Conservation (phyloP, 2,888 invertebrate species). For the Catocala sponsa region DNA sequence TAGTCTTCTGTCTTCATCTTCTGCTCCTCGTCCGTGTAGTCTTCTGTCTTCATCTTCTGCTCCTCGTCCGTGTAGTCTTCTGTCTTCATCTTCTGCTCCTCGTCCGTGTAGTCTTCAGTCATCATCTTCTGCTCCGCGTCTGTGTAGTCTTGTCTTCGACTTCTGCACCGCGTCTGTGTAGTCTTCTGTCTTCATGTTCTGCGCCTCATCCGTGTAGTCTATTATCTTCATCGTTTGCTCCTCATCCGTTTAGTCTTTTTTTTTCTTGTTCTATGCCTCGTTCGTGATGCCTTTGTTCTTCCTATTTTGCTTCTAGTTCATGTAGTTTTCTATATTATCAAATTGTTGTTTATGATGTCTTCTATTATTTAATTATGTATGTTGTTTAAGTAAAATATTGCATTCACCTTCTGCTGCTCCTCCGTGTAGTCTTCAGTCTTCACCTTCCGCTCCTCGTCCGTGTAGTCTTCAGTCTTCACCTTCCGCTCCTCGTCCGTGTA, state of each 20-base stretch:
- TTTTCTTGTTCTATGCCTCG: slow-evolving; percentile 5
- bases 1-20: slow-evolving; percentile 17
- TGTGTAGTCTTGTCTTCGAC: slow-evolving; percentile 15
- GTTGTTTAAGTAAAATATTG: too few species aligned
- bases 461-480: neutral
- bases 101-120: slow-evolving; percentile 19
- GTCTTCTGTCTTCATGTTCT: slow-evolving; percentile 12
- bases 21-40: slow-evolving; percentile 21
- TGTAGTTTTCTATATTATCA: neutral
- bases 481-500: slow-evolving; percentile 1
- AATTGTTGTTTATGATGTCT: neutral
- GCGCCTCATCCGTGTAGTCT: slow-evolving; percentile 18
- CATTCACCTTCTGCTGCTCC: neutral
- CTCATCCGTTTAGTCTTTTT: slow-evolving; percentile 4
- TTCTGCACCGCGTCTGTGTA: slow-evolving; percentile 18
- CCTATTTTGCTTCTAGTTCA: neutral
- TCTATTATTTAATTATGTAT: neutral
- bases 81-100: slow-evolving; percentile 11
- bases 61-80: slow-evolving; percentile 12
- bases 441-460: neutral
- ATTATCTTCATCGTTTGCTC: slow-evolving; percentile 7
- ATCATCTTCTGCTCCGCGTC: slow-evolving; percentile 17
- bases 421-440: slow-evolving; percentile 5
- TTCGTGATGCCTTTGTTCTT: slow-evolving; percentile 8
- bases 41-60: slow-evolving; percentile 8